phyloP scores from a whole-genome alignment of 2,113 vertebrate species.

The Todiramphus saurophagus region DNA sequence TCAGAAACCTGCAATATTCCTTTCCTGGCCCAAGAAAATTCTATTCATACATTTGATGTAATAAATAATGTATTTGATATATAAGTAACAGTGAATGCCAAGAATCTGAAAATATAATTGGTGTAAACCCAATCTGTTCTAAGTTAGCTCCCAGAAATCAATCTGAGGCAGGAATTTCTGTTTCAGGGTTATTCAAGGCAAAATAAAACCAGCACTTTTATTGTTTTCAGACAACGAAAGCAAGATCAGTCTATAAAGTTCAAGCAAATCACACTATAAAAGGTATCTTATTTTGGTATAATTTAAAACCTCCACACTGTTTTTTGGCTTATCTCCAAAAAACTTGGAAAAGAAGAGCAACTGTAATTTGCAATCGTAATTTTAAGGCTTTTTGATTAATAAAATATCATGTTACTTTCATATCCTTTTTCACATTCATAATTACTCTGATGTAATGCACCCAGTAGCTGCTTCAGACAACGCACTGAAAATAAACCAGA shows the following conservation, averaged over 20 bases:
- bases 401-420: not conserved
- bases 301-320: not conserved
- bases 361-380: not conserved
- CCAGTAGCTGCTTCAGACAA: not conserved
- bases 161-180: not conserved
- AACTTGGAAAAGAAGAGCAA: not conserved
- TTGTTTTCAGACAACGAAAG: not conserved
- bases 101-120: not conserved
- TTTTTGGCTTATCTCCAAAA: not conserved
- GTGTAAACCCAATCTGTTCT: not conserved
- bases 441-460: not conserved
- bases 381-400: not conserved
- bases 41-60: not conserved
- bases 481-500: not conserved
- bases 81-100: not conserved
- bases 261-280: not conserved
- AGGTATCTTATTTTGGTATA: not conserved
- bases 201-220: not conserved
- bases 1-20: not conserved
- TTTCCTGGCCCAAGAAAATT: not conserved
- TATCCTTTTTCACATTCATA: not conserved
- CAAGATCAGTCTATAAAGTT: not conserved
- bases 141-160: not conserved
- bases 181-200: not conserved
- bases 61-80: not conserved